Evolutionary conservation across 2,797 vertebrate species (phyloP).

Genomic region (Gallinago stenura): DNA sequence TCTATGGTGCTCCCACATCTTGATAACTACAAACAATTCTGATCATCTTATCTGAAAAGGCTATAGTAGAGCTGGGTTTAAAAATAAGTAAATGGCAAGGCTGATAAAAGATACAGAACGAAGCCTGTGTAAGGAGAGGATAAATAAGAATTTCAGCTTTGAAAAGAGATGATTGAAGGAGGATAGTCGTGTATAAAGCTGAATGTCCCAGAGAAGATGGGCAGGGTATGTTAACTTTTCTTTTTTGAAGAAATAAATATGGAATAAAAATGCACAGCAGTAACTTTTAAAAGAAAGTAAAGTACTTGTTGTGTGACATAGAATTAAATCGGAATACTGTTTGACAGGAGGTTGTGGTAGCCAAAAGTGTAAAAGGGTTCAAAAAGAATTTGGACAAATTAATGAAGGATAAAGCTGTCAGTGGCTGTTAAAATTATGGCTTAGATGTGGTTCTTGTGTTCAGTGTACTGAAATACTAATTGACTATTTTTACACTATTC

Average conservation of each 20-base stretch:
- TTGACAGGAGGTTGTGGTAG: background rate
- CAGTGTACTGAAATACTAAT: background rate
- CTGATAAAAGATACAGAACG: background rate
- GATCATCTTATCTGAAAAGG: background rate
- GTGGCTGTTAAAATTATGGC: background rate
- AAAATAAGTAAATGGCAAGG: background rate
- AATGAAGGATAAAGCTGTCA: background rate
- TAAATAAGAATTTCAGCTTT: background rate
- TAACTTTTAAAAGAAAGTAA: background rate
- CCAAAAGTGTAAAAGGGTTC: background rate
- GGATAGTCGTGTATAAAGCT: background rate
- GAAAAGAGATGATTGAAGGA: background rate
- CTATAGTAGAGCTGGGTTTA: background rate
- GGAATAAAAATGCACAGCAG: background rate
- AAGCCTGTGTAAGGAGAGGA: background rate
- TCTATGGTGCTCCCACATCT: background rate
- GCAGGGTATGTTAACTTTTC: background rate
- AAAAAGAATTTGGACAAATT: background rate
- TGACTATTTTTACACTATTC: background rate
- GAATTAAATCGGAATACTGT: background rate
- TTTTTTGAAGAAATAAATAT: background rate
- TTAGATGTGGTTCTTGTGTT: background rate
- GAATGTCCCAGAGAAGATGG: background rate
- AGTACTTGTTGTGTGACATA: rapidly evolving
- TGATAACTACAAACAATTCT: background rate